Conservation (phyloP, 2,888 invertebrate species). For the Drosophila demipolita region DNA sequence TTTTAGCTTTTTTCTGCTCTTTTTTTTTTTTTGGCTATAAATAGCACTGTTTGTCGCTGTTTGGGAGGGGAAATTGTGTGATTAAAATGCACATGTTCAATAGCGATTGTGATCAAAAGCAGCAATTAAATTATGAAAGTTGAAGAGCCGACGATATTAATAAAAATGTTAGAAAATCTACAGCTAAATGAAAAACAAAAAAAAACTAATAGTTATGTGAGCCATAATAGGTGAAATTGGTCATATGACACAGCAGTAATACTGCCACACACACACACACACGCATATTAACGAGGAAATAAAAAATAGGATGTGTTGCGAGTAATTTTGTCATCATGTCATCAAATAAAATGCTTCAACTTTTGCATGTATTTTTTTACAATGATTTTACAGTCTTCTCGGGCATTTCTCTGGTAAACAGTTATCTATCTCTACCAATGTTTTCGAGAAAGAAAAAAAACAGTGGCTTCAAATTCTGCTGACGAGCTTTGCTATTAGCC, state of each 20-base stretch:
- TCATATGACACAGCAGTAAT: background rate
- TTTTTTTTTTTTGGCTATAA: constrained; percentile 32
- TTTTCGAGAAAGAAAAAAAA: background rate
- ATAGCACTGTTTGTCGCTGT: constrained; percentile 30
- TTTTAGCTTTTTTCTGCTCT: constrained; percentile 3
- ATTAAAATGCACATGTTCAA: constrained; percentile 20
- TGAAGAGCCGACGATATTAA: background rate
- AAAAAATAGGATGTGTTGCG: background rate
- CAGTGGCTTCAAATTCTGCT: constrained; percentile 37
- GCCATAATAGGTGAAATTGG: background rate
- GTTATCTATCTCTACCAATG: background rate
- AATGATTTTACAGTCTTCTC: background rate
- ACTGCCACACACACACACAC: too few relatives aligned
- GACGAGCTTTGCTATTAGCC: constrained; percentile 42
- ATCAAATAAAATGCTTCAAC: background rate
- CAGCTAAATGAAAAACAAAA: background rate
- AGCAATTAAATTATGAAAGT: background rate
- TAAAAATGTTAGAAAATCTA: background rate
- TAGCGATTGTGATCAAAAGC: background rate
- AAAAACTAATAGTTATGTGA: background rate
- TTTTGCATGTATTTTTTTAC: background rate
- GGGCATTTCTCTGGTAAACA: background rate
- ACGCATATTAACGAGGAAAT: too few relatives aligned
- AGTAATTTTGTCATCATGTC: background rate
- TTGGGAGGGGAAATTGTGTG: constrained; percentile 28